phyloP scores from a whole-genome alignment of 2,113 vertebrate genomes.

The Rostratula benghalensis region DNA sequence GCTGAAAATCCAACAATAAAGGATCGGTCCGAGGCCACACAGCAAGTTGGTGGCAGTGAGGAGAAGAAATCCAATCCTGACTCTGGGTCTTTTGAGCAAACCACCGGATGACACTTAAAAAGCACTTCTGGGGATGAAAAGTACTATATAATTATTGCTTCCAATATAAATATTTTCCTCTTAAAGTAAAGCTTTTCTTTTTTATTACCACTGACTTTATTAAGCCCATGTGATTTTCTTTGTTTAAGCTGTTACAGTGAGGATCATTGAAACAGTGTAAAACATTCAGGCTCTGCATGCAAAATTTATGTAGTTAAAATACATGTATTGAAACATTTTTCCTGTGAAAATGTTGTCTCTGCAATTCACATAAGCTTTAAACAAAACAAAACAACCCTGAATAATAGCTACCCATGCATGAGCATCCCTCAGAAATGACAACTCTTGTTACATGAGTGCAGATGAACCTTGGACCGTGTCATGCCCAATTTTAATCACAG shows the following conservation, averaged over 20 bases:
- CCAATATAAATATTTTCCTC: conserved; percentile 68
- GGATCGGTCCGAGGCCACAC: conserved; percentile 15
- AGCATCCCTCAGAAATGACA: neutral
- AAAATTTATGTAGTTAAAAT: conserved; percentile 19
- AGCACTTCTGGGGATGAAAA: conserved; percentile 45
- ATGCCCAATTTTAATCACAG: neutral
- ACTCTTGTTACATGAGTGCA: neutral
- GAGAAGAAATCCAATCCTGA: conserved; percentile 27
- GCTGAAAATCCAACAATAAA: neutral
- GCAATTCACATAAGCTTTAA: neutral
- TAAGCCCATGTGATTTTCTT: conserved; percentile 57
- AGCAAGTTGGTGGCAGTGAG: neutral
- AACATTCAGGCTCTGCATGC: neutral
- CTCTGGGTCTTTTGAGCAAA: neutral
- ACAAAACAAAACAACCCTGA: neutral
- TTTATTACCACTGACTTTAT: conserved; percentile 65
- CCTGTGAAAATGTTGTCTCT: conserved; percentile 12
- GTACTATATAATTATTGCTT: conserved; percentile 52
- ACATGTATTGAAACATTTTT: conserved; percentile 10
- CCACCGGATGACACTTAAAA: conserved; percentile 56
- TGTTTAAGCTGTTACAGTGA: conserved; percentile 33
- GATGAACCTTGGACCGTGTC: neutral
- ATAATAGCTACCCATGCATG: neutral
- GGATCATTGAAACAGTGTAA: conserved; percentile 14
- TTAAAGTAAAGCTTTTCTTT: conserved; percentile 53